Evolutionary conservation across 1,140 invertebrate genomes (phyloP), one percentile per base, ranked within the genome.

Genomic region (Drosophila sucinea): DNA sequence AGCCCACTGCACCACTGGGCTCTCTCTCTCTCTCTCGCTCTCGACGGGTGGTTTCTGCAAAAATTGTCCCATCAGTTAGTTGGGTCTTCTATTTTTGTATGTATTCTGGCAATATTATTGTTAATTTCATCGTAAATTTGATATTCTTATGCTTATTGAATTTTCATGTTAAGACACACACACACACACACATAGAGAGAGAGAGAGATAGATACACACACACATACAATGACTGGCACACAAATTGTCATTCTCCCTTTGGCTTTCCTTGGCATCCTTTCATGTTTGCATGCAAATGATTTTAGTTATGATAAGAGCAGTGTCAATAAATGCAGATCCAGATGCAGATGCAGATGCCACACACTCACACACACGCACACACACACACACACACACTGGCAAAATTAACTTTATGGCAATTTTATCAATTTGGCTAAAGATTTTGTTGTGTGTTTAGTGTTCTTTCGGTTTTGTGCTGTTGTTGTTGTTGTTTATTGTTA

Each of bases 141-240:
- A 89, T 81, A 89, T 82, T 89, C 84, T 89, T 89, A 89, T 89
- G 84, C 84, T 87, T 87, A 89, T 89, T 89, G 84, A 89, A 89
- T 89, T 89, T 89, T 89, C 84, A 89, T 89, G 84, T 87, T 87
- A 71, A 51, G 6, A 47, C 5, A 8, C 38, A 40, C 8, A 40
- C 2, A 40, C 38, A 40, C 10, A 40, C 23, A 51, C 25, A 51
- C 23, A 7, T 23, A 51, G 0, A 51, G 0, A 2, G 7, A 38
- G 44, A 51, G 23, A 23, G 44, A 23, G 0, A 47, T 1, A 47
- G 0, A 47, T 6, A 23, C 6, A 47, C 44, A 47, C 17, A 47
- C 23, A 47, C 5, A 47, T 4, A 47, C 44, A 47, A 6, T 23
- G n/a, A 51, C 7, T 27, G 23, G 67, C 60, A 35, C 44, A 44